Percentiles rank a stretch among this genome's conserved stretches.
phyloP scores from a whole-genome alignment of 2,797 vertebrate genomes.

The Mormyrops boulengeri region DNA sequence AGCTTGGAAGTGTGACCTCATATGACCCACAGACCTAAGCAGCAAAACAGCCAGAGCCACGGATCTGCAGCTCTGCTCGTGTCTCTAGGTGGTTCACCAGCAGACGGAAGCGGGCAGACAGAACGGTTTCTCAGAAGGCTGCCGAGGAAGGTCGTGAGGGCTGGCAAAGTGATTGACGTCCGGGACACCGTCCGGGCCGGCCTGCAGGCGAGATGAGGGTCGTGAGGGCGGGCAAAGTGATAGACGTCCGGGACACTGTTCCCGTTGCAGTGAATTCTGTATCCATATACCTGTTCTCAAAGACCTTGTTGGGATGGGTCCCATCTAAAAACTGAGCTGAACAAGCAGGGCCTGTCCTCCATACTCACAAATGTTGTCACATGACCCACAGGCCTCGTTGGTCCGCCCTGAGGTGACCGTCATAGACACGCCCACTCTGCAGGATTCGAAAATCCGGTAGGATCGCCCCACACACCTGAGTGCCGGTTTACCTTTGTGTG shows the following conservation, averaged over 20 bases:
- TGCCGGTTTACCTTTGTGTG: background rate
- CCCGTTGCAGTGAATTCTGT: background rate
- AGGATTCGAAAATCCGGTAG: slow-evolving; percentile 52
- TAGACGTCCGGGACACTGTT: too few relatives aligned
- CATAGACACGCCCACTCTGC: slow-evolving; percentile 61
- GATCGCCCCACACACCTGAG: background rate
- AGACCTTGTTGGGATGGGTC: background rate
- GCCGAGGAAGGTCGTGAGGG: slow-evolving; percentile 58
- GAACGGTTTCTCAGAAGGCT: slow-evolving; percentile 65
- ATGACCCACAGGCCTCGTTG: background rate
- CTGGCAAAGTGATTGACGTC: slow-evolving; percentile 58
- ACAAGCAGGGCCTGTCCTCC: background rate
- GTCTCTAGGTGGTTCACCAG: background rate
- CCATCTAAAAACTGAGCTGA: background rate
- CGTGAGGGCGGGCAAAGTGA: background rate
- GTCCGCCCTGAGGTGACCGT: slow-evolving; percentile 42
- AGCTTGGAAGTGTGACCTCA: background rate
- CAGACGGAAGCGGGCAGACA: slow-evolving; percentile 53
- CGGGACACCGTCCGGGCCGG: slow-evolving; percentile 49
- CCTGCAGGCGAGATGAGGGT: slow-evolving; percentile 63
- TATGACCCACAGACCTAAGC: background rate
- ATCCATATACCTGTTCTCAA: background rate
- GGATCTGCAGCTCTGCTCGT: background rate
- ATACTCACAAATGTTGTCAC: background rate
- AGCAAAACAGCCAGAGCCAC: background rate